phyloP scores from a whole-genome alignment of 2,888 invertebrate species.

The Drosophila meridionalis region DNA sequence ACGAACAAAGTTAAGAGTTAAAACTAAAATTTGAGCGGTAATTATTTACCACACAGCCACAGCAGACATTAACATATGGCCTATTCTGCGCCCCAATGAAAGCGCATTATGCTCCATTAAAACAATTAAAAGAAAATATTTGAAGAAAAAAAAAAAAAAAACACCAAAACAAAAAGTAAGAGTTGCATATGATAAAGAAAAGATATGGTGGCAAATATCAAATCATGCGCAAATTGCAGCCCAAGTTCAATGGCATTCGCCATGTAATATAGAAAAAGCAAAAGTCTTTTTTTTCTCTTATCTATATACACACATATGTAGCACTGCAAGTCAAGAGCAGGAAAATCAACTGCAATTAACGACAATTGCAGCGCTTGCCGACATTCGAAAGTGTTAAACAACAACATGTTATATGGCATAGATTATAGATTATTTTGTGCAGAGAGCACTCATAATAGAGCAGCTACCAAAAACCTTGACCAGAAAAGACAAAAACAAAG shows the following conservation, averaged over 20 bases:
- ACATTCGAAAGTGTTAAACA: slow-evolving; percentile 75
- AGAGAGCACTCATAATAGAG: slow-evolving; percentile 19
- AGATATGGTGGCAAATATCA: slow-evolving; percentile 17
- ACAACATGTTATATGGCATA: slow-evolving; percentile 63
- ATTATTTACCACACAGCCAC: slow-evolving; percentile 44
- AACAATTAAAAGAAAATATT: slow-evolving; percentile 41
- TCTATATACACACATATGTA: slow-evolving; percentile 17
- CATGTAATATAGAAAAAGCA: slow-evolving; percentile 75
- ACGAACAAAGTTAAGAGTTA: slow-evolving; percentile 33
- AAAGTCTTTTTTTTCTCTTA: slow-evolving; percentile 55
- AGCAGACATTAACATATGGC: slow-evolving; percentile 52
- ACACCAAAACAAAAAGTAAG: slow-evolving; percentile 3
- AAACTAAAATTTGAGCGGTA: slow-evolving; percentile 38
- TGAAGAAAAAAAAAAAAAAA: not conserved
- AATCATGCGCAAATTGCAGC: slow-evolving; percentile 57
- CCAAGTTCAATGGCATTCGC: slow-evolving; percentile 82
- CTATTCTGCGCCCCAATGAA: slow-evolving; percentile 57
- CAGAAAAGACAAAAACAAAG: slow-evolving; percentile 42
- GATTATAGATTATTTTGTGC: slow-evolving; percentile 78
- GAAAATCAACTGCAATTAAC: slow-evolving; percentile 79
- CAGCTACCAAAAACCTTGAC: slow-evolving; percentile 70
- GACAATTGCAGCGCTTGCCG: slow-evolving; percentile 59
- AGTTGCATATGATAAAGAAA: slow-evolving; percentile 33
- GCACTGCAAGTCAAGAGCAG: slow-evolving; percentile 59
- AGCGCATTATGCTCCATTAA: slow-evolving; percentile 55